These are phyloP conservation scores for Bombus superbus DNA, from an alignment of 1,140 invertebrate genomes.

Conservation along the genomic window DNA sequence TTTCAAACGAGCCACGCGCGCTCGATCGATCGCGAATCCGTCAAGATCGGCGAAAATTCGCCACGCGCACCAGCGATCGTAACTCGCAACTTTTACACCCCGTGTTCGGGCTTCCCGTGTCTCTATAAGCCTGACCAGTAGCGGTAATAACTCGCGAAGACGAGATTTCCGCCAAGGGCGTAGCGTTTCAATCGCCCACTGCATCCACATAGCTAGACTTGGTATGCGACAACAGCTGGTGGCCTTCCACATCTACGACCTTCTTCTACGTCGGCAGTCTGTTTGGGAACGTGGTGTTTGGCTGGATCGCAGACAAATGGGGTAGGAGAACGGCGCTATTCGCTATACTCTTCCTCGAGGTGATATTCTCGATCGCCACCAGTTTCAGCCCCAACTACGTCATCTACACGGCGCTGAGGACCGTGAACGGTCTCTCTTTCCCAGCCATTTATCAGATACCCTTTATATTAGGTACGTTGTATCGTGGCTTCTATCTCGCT, in stretches of 20 bases:
- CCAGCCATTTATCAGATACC: conserved; percentile 89
- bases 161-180: not conserved
- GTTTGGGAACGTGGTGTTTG: conserved; percentile 88
- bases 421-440: conserved; percentile 88
- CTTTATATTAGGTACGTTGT: conserved; percentile 85
- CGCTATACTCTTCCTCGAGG: conserved; percentile 87
- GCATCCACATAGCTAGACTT: conserved; percentile 85
- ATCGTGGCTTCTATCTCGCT: not conserved
- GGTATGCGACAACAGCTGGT: conserved; percentile 87
- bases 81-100: no score
- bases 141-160: no score
- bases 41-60: not conserved
- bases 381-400: conserved; percentile 87
- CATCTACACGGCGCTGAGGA: conserved; percentile 85
- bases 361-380: conserved; percentile 87
- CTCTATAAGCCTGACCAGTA: no score
- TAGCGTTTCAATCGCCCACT: conserved; percentile 78
- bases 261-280: conserved; percentile 88
- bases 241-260: conserved; percentile 86
- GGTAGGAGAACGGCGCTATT: conserved; percentile 88
- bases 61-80: not conserved
- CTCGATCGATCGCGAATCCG: not conserved
- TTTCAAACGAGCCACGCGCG: not conserved
- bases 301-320: conserved; percentile 88
- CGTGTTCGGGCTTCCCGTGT: no score